Conservation (phyloP, 2,888 invertebrate species). For the Synanthedon tipuliformis region DNA sequence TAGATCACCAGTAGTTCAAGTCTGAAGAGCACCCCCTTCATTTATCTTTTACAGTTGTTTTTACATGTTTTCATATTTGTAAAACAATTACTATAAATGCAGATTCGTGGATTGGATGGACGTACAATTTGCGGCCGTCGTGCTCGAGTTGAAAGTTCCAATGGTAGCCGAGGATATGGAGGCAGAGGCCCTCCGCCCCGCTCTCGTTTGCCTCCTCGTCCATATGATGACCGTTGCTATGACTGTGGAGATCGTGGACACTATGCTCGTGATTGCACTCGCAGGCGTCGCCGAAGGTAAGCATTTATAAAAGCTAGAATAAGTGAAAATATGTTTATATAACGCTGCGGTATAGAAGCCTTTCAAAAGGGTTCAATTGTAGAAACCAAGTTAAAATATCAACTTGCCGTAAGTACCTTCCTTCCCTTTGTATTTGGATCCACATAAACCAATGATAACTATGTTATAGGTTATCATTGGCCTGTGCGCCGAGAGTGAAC, state of each 20-base stretch:
- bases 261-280: conserved; percentile 90
- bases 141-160: conserved; percentile 92
- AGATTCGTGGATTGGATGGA: conserved; percentile 76
- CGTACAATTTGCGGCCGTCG: conserved; percentile 89
- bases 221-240: conserved; percentile 93
- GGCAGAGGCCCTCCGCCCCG: conserved; percentile 72
- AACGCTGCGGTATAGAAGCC: conserved; percentile 34
- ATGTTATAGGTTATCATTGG: conserved; percentile 72
- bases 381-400: background rate
- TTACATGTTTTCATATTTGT: background rate
- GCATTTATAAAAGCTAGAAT: background rate
- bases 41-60: background rate
- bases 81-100: conserved; percentile 1
- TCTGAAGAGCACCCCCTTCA: too few relatives aligned
- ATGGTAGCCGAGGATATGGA: conserved; percentile 77
- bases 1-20: background rate
- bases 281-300: conserved; percentile 74
- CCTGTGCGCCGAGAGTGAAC: conserved; percentile 69
- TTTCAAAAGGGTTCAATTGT: conserved; percentile 9
- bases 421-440: conserved; percentile 44
- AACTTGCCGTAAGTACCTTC: conserved; percentile 35
- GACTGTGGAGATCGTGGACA: conserved; percentile 95
- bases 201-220: conserved; percentile 77
- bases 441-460: conserved; percentile 70
- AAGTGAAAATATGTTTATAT: conserved; percentile 12